A percentile compares a stretch with the other conserved stretches of the same genome.
Conservation (phyloP, 2,113 vertebrate species). For the Danio rerio region DNA sequence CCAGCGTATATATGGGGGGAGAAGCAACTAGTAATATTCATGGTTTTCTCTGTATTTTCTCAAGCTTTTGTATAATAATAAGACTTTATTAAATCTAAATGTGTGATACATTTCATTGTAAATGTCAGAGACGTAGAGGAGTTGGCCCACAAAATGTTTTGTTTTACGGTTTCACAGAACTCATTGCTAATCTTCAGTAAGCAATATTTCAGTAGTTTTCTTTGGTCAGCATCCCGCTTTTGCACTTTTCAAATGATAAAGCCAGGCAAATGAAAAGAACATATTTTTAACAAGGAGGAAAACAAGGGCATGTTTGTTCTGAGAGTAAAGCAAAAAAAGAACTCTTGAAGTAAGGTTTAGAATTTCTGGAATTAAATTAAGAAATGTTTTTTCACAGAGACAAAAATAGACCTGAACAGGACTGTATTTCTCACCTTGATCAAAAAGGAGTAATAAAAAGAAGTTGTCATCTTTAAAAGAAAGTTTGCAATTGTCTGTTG, state of each 20-base stretch:
- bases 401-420: slow-evolving; percentile 28
- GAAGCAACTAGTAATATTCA: neutral
- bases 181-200: slow-evolving; percentile 31
- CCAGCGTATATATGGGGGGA: neutral
- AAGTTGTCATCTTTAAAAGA: neutral
- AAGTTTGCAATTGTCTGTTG: neutral
- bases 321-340: slow-evolving; percentile 24
- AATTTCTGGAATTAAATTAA: slow-evolving; percentile 4
- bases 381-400: slow-evolving; percentile 16
- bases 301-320: slow-evolving; percentile 60
- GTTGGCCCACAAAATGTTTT: neutral
- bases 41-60: neutral
- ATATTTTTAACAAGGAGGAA: slow-evolving; percentile 68
- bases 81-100: slow-evolving; percentile 7
- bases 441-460: neutral
- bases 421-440: slow-evolving; percentile 2
- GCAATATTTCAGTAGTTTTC: slow-evolving; percentile 27
- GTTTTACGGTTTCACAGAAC: neutral
- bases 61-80: slow-evolving; percentile 13
- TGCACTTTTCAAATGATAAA: slow-evolving; percentile 28
- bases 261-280: slow-evolving; percentile 62
- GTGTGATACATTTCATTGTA: slow-evolving; percentile 14
- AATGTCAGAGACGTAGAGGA: neutral
- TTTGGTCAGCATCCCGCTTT: neutral
- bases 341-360: slow-evolving; percentile 2